phyloP scores from a whole-genome alignment of 2,113 vertebrate genomes.

The Columba livia region DNA sequence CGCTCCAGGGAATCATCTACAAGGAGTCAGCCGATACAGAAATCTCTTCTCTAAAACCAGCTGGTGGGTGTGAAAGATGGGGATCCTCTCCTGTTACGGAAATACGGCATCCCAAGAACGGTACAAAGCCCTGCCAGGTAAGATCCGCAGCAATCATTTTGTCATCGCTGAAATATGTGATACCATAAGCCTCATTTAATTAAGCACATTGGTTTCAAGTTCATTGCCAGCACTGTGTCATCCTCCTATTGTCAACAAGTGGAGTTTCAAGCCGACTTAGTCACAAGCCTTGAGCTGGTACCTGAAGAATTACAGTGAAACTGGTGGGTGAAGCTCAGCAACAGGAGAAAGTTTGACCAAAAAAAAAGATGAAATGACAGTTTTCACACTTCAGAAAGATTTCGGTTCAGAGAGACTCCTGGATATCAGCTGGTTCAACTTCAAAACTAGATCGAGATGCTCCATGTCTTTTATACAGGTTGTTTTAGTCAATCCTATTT shows the following conservation, averaged over 20 bases:
- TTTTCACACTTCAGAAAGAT: background rate
- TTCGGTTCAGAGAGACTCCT: background rate
- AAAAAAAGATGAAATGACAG: background rate
- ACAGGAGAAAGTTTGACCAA: background rate
- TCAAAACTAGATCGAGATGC: background rate
- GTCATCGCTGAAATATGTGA: background rate
- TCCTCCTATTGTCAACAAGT: background rate
- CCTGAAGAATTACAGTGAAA: background rate
- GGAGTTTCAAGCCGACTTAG: background rate
- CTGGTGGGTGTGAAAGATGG: background rate
- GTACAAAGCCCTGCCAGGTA: background rate
- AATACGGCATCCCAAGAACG: constrained; percentile 17
- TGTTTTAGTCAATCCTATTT: background rate
- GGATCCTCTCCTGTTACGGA: constrained; percentile 1
- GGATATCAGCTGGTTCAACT: background rate
- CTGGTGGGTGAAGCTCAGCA: background rate
- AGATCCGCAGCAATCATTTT: background rate
- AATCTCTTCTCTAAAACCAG: background rate
- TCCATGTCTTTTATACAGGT: background rate
- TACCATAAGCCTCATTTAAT: background rate
- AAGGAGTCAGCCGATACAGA: background rate
- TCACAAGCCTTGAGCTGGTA: background rate
- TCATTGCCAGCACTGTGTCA: background rate
- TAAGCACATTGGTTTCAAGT: background rate
- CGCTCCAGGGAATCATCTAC: background rate